Evolutionary conservation across 2,113 vertebrate genomes (phyloP).

Genomic region (Ptyas mucosa): DNA sequence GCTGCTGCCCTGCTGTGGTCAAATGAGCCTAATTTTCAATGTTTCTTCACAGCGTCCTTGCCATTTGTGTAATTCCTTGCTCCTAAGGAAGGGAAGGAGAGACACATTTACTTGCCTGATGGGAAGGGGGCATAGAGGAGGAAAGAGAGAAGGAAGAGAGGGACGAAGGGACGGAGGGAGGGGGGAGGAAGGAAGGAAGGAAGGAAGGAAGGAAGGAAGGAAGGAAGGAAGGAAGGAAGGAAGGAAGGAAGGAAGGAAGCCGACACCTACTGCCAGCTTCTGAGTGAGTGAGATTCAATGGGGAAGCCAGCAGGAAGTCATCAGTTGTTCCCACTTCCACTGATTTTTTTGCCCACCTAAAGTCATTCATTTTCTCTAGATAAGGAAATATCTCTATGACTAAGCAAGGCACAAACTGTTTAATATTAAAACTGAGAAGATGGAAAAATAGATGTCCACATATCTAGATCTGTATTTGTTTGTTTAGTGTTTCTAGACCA

Average conservation of each 20-base stretch:
- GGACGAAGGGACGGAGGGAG: too few species aligned
- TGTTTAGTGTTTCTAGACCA: not conserved
- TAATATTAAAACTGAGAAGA: not conserved
- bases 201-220: too few species aligned
- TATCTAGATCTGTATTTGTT: not conserved
- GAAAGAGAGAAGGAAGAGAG: too few species aligned
- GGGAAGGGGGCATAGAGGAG: not conserved
- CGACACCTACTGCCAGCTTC: too few species aligned
- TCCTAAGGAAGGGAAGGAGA: not conserved
- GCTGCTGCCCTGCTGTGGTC: not conserved
- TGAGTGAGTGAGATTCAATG: too few species aligned
- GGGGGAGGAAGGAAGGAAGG: too few species aligned
- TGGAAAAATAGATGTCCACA: not conserved
- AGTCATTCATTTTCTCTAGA: not conserved
- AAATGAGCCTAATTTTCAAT: not conserved
- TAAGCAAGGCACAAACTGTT: not conserved
- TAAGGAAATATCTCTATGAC: not conserved
- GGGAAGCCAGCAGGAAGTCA: too few species aligned
- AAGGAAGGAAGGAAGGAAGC: too few species aligned
- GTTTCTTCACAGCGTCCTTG: not conserved
- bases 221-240: too few species aligned
- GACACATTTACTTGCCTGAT: not conserved
- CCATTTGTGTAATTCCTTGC: not conserved
- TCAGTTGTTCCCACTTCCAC: not conserved
- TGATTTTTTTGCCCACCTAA: not conserved